Conservation (phyloP, 2,888 invertebrate genomes). For the Agapostemon virescens region DNA sequence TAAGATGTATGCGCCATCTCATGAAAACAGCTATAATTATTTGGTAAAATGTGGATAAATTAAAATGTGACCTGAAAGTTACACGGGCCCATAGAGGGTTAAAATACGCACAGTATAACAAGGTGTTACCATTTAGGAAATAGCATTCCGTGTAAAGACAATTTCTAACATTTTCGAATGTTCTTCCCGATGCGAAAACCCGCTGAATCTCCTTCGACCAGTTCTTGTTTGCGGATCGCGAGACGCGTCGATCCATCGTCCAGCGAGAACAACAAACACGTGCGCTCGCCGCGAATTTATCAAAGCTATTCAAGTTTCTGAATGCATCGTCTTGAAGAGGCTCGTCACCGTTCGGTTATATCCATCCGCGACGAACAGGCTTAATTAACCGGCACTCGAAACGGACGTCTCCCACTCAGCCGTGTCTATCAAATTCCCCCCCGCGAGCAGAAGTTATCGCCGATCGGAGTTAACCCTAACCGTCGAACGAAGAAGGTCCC, state of each 20-base stretch:
- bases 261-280: background rate
- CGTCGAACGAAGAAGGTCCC: background rate
- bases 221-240: background rate
- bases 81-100: no score
- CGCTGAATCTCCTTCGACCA: background rate
- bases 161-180: no score
- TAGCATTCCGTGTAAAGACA: no score
- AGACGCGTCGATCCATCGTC: background rate
- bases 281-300: background rate
- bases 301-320: conserved; percentile 1
- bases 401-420: conserved; percentile 4
- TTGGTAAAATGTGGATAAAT: no score
- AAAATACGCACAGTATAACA: no score
- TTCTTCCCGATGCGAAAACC: background rate
- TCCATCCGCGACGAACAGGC: background rate
- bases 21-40: no score
- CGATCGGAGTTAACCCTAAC: conserved; percentile 13
- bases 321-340: background rate
- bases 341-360: conserved; percentile 1
- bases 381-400: conserved; percentile 1
- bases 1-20: no score
- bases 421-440: background rate
- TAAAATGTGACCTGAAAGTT: no score
- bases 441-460: background rate
- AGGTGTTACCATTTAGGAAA: no score